Percentiles rank a stretch among this genome's conserved stretches.
These are phyloP conservation scores for Burhinus oedicnemus DNA, from an alignment of 2,113 vertebrate genomes.

Conservation along the genomic window DNA sequence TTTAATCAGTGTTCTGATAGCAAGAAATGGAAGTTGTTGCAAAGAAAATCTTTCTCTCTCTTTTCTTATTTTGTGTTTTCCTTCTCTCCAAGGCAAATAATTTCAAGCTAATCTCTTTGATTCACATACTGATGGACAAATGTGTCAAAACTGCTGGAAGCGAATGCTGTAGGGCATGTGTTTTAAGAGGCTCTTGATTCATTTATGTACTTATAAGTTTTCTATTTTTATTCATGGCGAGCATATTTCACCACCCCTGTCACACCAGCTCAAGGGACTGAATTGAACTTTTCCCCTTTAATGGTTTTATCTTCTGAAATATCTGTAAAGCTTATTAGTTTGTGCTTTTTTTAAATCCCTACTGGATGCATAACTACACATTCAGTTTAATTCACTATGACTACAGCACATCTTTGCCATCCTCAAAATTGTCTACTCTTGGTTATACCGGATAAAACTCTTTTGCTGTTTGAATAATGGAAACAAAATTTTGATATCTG, in stretches of 20 bases:
- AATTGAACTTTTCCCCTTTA: slow-evolving; percentile 1
- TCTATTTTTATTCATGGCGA: slow-evolving; percentile 8
- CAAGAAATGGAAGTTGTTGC: not conserved
- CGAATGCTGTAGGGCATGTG: not conserved
- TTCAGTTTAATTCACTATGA: not conserved
- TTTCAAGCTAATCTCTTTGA: slow-evolving; percentile 26
- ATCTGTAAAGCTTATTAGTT: not conserved
- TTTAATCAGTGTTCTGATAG: not conserved
- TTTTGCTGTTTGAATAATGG: not conserved
- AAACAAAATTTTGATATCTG: not conserved
- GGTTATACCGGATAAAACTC: not conserved
- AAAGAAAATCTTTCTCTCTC: not conserved
- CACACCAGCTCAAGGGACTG: not conserved
- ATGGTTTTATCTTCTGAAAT: not conserved
- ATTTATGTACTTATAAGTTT: not conserved
- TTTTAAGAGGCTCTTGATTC: slow-evolving; percentile 44
- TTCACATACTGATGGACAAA: slow-evolving; percentile 35
- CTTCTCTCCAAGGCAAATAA: slow-evolving; percentile 20
- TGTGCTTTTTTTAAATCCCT: not conserved
- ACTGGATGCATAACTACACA: not conserved
- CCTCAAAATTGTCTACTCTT: not conserved
- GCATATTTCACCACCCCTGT: not conserved
- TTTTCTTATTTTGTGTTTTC: not conserved
- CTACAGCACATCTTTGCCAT: not conserved
- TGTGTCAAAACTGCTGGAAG: slow-evolving; percentile 30